Conservation (phyloP, 1,140 invertebrate genomes). For the Bilobella aurantiaca region DNA sequence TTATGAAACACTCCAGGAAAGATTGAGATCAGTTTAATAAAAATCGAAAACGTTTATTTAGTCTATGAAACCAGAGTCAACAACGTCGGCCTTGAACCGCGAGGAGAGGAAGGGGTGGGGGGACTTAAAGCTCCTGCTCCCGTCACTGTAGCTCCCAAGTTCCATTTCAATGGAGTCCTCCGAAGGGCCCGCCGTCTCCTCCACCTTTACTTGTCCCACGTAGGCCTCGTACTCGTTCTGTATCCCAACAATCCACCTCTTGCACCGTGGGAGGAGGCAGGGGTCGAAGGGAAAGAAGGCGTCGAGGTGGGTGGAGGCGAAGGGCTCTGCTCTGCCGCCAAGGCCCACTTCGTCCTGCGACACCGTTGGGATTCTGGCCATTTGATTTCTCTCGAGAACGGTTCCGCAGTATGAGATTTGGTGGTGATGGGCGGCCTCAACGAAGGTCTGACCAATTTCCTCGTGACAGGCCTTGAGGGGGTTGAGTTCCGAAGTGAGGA, state of each 20-base stretch:
- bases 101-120: too few species aligned
- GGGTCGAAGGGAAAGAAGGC: conserved; percentile 74
- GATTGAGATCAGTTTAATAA: background rate
- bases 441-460: conserved; percentile 69
- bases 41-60: background rate
- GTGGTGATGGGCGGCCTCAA: conserved; percentile 68
- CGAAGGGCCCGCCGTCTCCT: conserved; percentile 1
- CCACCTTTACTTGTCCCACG: conserved; percentile 20
- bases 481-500: conserved; percentile 73
- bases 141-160: conserved; percentile 17
- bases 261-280: conserved; percentile 54
- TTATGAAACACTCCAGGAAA: too few species aligned
- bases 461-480: conserved; percentile 67
- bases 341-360: conserved; percentile 11
- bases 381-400: conserved; percentile 72
- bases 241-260: conserved; percentile 7
- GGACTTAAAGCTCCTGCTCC: too few species aligned
- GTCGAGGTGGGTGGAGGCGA: conserved; percentile 46
- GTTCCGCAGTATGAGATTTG: conserved; percentile 86
- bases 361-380: conserved; percentile 50
- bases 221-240: conserved; percentile 22
- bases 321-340: conserved; percentile 34
- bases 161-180: conserved; percentile 29
- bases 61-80: background rate
- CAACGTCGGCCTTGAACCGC: background rate